Percentiles rank a stretch among this genome's conserved stretches.
Conservation (phyloP, 2,797 vertebrate genomes). For the Sebastes alutus region DNA sequence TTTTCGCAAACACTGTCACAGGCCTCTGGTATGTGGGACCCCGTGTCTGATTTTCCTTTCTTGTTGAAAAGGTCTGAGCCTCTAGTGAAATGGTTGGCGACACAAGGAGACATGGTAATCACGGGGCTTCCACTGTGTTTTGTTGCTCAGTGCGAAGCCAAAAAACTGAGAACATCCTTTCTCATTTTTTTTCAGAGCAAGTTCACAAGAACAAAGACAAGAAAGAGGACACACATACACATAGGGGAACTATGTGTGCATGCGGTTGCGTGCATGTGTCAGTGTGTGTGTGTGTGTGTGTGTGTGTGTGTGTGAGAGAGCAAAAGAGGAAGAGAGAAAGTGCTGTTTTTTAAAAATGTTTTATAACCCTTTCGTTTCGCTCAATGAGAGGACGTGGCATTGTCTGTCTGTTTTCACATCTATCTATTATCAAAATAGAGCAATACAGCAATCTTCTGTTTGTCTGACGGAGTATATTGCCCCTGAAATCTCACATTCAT, state of each 20-base stretch:
- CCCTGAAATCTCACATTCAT: constrained; percentile 19
- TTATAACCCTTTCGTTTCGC: not conserved
- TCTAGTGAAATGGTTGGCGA: not conserved
- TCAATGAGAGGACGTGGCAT: not conserved
- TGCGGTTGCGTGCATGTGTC: not conserved
- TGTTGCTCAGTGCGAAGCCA: not conserved
- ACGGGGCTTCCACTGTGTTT: not conserved
- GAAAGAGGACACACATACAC: not conserved
- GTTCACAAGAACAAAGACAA: not conserved
- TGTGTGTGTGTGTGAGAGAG: not conserved
- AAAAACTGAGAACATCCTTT: not conserved
- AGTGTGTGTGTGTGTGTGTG: not conserved
- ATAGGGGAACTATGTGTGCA: not conserved
- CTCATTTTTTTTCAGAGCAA: not conserved
- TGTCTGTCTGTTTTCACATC: constrained; percentile 10
- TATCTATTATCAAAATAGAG: not conserved
- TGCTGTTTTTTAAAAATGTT: not conserved
- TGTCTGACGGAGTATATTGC: constrained; percentile 6
- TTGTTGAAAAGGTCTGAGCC: not conserved
- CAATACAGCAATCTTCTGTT: not conserved
- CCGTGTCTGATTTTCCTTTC: not conserved
- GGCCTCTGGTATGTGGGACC: not conserved
- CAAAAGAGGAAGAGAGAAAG: not conserved
- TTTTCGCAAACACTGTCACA: not conserved
- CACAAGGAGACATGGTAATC: not conserved